A percentile compares a stretch with the other conserved stretches of the same genome.
Conservation (phyloP, 2,113 vertebrate genomes). For the Actinemys pallida region DNA sequence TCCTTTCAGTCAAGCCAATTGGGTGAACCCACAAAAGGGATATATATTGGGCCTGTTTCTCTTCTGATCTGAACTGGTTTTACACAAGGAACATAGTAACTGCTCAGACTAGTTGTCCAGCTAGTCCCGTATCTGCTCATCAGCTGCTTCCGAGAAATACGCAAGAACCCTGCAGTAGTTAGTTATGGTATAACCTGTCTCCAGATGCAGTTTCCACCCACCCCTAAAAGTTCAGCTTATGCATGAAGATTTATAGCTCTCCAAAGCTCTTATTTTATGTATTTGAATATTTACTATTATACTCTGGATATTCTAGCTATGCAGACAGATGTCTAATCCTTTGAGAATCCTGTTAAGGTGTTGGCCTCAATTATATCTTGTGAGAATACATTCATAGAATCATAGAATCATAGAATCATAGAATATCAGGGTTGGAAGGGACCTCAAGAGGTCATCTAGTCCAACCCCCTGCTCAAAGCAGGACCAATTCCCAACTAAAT, state of each 20-base stretch:
- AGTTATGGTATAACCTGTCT: background rate
- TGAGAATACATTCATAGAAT: background rate
- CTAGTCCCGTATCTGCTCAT: background rate
- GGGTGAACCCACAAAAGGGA: background rate
- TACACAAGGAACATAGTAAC: background rate
- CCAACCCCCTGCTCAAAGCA: too few relatives aligned
- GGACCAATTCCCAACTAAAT: too few relatives aligned
- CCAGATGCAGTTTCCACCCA: background rate
- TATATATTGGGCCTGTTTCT: background rate
- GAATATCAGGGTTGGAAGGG: too few relatives aligned
- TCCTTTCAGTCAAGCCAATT: background rate
- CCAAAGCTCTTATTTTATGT: background rate
- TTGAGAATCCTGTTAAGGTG: background rate
- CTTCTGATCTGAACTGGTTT: background rate
- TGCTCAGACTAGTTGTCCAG: background rate
- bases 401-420: too few relatives aligned
- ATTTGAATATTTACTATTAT: background rate
- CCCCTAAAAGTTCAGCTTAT: background rate
- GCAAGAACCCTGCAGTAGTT: background rate
- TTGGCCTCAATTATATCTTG: background rate
- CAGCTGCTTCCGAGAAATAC: background rate
- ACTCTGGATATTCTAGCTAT: background rate
- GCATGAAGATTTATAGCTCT: background rate
- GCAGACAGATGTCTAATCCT: background rate
- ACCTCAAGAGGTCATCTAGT: too few relatives aligned